These are phyloP conservation scores for Phaonia tiefii DNA, from an alignment of 2,888 invertebrate species.

Conservation along the genomic window DNA sequence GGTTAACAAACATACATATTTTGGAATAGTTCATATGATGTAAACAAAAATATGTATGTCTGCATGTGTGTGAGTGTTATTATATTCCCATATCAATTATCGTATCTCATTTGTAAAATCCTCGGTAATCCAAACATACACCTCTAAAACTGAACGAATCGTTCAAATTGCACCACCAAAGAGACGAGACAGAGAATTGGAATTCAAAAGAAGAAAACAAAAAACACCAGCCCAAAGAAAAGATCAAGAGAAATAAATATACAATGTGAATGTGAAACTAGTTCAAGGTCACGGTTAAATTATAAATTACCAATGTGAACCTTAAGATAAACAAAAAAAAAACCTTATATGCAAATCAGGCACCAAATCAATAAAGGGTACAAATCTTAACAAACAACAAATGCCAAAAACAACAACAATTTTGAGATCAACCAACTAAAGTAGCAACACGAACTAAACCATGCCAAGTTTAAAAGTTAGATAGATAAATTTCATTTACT, in stretches of 20 bases:
- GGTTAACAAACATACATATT: neutral
- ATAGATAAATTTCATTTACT: slow-evolving; percentile 13
- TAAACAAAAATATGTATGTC: neutral
- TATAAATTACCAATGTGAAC: slow-evolving; percentile 45
- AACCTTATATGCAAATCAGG: slow-evolving; percentile 53
- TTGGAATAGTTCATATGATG: neutral
- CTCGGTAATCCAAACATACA: neutral
- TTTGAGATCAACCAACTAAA: slow-evolving; percentile 14
- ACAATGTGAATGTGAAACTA: slow-evolving; percentile 44
- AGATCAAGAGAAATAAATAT: slow-evolving; percentile 15
- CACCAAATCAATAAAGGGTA: neutral
- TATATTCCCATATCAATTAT: slow-evolving; percentile 36
- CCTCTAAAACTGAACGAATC: neutral
- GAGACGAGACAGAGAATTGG: slow-evolving; percentile 2
- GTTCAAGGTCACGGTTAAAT: slow-evolving; percentile 64
- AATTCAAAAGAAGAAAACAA: neutral
- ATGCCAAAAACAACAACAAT: neutral
- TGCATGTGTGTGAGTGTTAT: neutral
- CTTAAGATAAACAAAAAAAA: neutral
- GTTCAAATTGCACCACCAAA: neutral
- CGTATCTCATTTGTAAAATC: slow-evolving; percentile 4
- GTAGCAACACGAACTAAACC: slow-evolving; percentile 42
- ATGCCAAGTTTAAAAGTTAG: slow-evolving; percentile 29
- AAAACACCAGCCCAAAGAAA: too few relatives aligned
- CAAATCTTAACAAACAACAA: neutral